Percentiles rank a stretch among this genome's conserved stretches.
Conservation (phyloP, 1,140 invertebrate species). For the Lordiphosa mommai region DNA sequence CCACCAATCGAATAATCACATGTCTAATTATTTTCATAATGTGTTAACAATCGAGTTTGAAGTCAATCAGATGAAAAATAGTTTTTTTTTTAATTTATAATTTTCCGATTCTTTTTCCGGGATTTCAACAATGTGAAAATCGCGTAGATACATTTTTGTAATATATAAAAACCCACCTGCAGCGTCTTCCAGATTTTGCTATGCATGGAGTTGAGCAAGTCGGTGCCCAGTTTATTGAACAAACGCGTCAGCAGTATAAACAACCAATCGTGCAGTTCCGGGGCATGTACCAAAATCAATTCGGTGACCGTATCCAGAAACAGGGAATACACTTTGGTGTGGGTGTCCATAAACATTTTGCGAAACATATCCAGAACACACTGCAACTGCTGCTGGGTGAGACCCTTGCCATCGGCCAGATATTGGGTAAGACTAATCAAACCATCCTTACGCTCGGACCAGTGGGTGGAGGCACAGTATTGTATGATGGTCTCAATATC, state of each 20-base stretch:
- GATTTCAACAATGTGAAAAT: too few species aligned
- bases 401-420: slow-evolving; percentile 73
- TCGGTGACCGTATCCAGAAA: slow-evolving; percentile 96
- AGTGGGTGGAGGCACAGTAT: slow-evolving; percentile 91
- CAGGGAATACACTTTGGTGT: slow-evolving; percentile 96
- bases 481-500: slow-evolving; percentile 94
- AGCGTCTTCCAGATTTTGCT: slow-evolving; percentile 93
- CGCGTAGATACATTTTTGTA: too few species aligned
- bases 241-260: slow-evolving; percentile 89
- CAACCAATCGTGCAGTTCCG: slow-evolving; percentile 94
- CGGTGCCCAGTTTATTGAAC: slow-evolving; percentile 93
- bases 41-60: too few species aligned
- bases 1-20: too few species aligned
- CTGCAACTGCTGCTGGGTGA: slow-evolving; percentile 72
- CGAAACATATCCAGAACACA: slow-evolving; percentile 89
- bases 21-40: too few species aligned
- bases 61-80: too few species aligned
- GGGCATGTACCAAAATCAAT: slow-evolving; percentile 90
- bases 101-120: too few species aligned
- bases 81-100: too few species aligned
- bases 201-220: slow-evolving; percentile 93
- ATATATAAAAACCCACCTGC: too few species aligned
- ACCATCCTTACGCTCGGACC: slow-evolving; percentile 96
- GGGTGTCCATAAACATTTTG: slow-evolving; percentile 98
- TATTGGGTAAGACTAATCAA: slow-evolving; percentile 86